phyloP scores from a whole-genome alignment of 1,140 invertebrate species.

The Choristoneura fumiferana region DNA sequence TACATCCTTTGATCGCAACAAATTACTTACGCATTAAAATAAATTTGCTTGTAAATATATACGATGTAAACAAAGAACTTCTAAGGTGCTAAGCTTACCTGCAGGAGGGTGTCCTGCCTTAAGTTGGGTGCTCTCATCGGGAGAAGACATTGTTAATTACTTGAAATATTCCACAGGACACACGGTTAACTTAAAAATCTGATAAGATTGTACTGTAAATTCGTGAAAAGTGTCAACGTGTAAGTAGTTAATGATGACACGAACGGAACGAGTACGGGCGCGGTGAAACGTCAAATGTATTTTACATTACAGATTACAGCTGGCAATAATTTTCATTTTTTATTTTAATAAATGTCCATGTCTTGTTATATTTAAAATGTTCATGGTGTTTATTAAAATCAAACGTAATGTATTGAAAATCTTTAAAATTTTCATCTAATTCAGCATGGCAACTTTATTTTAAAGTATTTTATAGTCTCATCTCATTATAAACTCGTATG shows the following conservation, averaged over 20 bases:
- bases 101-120: slow-evolving; percentile 92
- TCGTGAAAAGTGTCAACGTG: slow-evolving; percentile 56
- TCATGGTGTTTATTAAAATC: too few relatives aligned
- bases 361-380: too few relatives aligned
- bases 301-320: neutral
- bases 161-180: slow-evolving; percentile 25
- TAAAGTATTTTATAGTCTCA: too few relatives aligned
- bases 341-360: too few relatives aligned
- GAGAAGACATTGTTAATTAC: slow-evolving; percentile 63
- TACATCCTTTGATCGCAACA: neutral
- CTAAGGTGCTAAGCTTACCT: slow-evolving; percentile 78
- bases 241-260: slow-evolving; percentile 41
- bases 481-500: too few relatives aligned
- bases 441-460: too few relatives aligned
- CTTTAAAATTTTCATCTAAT: too few relatives aligned
- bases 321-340: too few relatives aligned
- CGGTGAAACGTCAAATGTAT: slow-evolving; percentile 28
- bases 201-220: slow-evolving; percentile 50
- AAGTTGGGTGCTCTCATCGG: slow-evolving; percentile 82
- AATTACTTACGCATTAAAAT: neutral
- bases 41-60: neutral
- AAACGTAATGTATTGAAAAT: too few relatives aligned
- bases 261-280: slow-evolving; percentile 24
- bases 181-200: slow-evolving; percentile 35
- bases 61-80: slow-evolving; percentile 33